phyloP scores from a whole-genome alignment of 2,113 vertebrate genomes.

The Varanus salvator region DNA sequence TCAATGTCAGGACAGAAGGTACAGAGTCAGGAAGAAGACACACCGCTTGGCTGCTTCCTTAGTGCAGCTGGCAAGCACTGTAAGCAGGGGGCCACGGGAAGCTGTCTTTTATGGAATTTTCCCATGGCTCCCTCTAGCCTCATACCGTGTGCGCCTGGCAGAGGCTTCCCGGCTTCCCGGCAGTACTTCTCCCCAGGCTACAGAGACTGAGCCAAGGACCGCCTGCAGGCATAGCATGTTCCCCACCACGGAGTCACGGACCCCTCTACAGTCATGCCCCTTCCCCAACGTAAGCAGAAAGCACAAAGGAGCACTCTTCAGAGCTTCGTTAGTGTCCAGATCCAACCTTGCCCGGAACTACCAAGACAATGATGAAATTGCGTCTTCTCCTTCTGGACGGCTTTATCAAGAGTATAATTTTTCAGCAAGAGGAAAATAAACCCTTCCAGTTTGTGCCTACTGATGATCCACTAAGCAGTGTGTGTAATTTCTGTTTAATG shows the following conservation, averaged over 20 bases:
- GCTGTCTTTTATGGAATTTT: too few species aligned
- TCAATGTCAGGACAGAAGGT: too few species aligned
- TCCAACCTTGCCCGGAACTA: neutral
- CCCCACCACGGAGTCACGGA: neutral
- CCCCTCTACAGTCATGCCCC: neutral
- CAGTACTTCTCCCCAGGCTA: too few species aligned
- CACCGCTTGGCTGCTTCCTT: too few species aligned
- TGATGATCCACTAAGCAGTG: slow-evolving; percentile 75
- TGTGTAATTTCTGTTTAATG: slow-evolving; percentile 79
- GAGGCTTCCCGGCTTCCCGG: too few species aligned
- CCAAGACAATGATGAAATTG: neutral
- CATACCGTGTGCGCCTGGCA: too few species aligned
- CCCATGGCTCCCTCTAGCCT: too few species aligned
- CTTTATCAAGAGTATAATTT: neutral
- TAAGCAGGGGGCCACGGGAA: too few species aligned
- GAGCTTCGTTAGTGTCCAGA: neutral
- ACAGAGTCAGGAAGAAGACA: too few species aligned
- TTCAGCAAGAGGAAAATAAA: slow-evolving; percentile 24
- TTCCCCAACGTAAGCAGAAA: neutral
- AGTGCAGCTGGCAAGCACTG: too few species aligned
- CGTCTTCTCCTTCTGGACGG: neutral
- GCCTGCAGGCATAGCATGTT: neutral
- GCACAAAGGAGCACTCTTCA: neutral
- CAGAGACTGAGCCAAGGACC: neutral
- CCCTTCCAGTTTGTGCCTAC: slow-evolving; percentile 52